These are phyloP conservation scores for Malurus leucopterus DNA, from an alignment of 2,797 vertebrate genomes.

Conservation along the genomic window DNA sequence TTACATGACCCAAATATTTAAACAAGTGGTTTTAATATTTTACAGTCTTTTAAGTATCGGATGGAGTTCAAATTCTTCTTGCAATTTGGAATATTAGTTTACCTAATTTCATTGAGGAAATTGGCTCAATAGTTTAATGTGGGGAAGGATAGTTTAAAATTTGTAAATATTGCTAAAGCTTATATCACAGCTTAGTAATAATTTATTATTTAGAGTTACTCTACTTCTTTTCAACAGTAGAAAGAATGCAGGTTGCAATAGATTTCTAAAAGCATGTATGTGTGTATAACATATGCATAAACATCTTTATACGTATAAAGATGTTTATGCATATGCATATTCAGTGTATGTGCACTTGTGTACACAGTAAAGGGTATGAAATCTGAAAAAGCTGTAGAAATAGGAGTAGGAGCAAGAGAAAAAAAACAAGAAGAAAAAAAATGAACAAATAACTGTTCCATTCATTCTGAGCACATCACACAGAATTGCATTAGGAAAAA, in stretches of 20 bases:
- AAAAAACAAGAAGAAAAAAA: slow-evolving; percentile 65
- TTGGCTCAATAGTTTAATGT: background rate
- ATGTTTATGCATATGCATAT: background rate
- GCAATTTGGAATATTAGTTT: background rate
- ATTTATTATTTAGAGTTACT: background rate
- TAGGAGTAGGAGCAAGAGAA: slow-evolving; percentile 22
- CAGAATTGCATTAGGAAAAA: slow-evolving; percentile 64
- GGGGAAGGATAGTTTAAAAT: background rate
- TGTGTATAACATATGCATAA: background rate
- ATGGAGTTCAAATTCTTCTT: background rate
- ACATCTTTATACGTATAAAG: background rate
- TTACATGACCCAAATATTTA: slow-evolving; percentile 37
- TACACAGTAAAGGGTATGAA: background rate
- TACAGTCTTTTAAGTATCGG: background rate
- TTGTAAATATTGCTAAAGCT: background rate
- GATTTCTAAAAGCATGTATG: background rate
- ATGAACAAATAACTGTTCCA: slow-evolving; percentile 66
- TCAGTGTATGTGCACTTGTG: background rate
- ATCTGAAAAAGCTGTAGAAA: slow-evolving; percentile 58
- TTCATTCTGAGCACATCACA: slow-evolving; percentile 65
- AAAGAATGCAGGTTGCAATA: background rate
- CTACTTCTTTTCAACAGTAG: background rate
- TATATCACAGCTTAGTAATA: background rate
- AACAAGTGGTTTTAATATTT: slow-evolving; percentile 30
- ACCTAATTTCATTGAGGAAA: background rate